These are phyloP conservation scores for Vireo griseus DNA, from an alignment of 2,797 vertebrate species.

Conservation along the genomic window DNA sequence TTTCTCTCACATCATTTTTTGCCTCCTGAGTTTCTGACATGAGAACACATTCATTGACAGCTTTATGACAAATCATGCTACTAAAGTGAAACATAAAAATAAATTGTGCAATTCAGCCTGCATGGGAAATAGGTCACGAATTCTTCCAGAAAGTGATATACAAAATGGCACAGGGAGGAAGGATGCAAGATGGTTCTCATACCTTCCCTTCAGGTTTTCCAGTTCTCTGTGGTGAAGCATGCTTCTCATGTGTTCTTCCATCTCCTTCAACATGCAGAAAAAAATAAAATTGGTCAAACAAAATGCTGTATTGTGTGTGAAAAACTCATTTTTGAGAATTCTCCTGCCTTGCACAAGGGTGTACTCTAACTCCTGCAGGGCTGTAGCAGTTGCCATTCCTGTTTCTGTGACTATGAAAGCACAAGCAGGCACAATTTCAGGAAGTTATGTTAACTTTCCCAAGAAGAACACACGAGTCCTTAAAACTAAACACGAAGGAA, in stretches of 20 bases:
- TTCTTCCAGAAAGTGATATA: neutral
- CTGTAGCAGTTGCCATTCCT: neutral
- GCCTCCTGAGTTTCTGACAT: neutral
- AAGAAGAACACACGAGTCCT: neutral
- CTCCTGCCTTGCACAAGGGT: neutral
- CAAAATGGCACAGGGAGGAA: neutral
- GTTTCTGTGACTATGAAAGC: neutral
- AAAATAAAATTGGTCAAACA: constrained; percentile 23
- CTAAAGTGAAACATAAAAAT: neutral
- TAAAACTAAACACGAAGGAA: neutral
- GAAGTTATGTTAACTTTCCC: neutral
- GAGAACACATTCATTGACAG: neutral
- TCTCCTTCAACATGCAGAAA: constrained; percentile 80
- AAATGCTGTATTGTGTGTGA: neutral
- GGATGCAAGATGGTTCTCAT: constrained; percentile 54
- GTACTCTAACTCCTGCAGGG: neutral
- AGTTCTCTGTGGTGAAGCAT: constrained; percentile 98
- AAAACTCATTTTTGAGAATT: neutral
- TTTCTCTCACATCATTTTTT: neutral
- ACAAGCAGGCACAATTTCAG: neutral
- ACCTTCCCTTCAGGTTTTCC: constrained; percentile 97
- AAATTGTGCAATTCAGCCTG: neutral
- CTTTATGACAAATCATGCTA: neutral
- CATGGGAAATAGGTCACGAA: neutral
- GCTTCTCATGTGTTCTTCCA: constrained; percentile 95